Conservation (phyloP, 2,113 vertebrate species). For the Phalacrocorax pelagicus region DNA sequence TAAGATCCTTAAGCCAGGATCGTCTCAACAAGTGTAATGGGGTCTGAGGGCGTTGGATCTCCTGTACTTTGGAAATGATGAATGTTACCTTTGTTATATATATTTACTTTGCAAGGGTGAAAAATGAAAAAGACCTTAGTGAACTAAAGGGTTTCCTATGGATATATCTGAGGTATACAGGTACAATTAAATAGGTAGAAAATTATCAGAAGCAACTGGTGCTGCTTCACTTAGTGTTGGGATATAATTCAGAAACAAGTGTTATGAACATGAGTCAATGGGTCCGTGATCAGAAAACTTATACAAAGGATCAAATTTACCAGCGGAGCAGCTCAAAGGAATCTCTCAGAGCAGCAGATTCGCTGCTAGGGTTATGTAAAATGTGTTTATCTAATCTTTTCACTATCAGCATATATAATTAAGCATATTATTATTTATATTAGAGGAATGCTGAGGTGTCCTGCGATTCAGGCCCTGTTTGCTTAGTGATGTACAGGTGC, state of each 20-base stretch:
- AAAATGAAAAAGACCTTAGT: background rate
- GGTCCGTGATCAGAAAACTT: background rate
- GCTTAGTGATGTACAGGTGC: background rate
- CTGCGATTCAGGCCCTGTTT: background rate
- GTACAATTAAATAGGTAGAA: background rate
- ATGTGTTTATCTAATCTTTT: background rate
- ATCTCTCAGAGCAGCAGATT: background rate
- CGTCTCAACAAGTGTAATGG: no score
- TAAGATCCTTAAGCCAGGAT: background rate
- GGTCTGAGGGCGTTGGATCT: background rate
- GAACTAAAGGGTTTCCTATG: background rate
- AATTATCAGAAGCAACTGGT: background rate
- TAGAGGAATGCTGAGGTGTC: background rate
- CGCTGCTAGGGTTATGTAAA: background rate
- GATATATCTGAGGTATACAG: background rate
- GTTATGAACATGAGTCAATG: rapidly evolving
- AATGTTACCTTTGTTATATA: background rate
- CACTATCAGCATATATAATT: background rate
- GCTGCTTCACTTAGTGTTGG: background rate
- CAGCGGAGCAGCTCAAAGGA: background rate
- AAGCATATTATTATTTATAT: background rate
- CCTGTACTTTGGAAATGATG: background rate
- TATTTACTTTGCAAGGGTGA: background rate
- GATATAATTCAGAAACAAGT: background rate
- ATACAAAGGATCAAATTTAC: background rate